Conservation (phyloP, 2,888 invertebrate species). For the Eupithecia vulgata region DNA sequence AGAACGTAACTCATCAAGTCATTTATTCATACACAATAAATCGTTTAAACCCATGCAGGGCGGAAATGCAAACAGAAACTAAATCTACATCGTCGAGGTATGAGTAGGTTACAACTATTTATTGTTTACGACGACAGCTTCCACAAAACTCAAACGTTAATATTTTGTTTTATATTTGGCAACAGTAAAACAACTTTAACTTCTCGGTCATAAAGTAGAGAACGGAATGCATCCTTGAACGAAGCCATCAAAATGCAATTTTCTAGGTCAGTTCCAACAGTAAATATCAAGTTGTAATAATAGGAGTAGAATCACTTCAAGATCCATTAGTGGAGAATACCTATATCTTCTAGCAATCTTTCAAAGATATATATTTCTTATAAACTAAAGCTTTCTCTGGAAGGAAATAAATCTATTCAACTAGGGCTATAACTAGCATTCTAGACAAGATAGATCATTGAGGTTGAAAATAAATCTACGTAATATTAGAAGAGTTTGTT, state of each 20-base stretch:
- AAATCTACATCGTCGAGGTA: background rate
- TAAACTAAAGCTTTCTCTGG: background rate
- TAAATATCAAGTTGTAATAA: conserved; percentile 3
- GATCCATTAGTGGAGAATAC: conserved; percentile 9
- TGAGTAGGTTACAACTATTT: background rate
- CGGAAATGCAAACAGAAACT: conserved; percentile 1
- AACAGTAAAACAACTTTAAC: conserved; percentile 8
- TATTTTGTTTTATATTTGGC: conserved; percentile 2
- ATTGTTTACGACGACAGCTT: conserved; percentile 11
- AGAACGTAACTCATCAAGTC: too few species aligned
- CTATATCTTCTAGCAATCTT: conserved; percentile 15
- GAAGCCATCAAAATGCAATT: conserved; percentile 1
- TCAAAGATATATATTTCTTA: conserved; percentile 7
- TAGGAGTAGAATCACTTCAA: background rate
- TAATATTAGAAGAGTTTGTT: background rate
- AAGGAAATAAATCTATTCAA: background rate
- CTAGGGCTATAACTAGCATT: conserved; percentile 6
- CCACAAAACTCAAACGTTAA: conserved; percentile 3
- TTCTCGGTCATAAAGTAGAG: conserved; percentile 9
- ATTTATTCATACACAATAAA: conserved; percentile 1
- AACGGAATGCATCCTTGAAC: conserved; percentile 4
- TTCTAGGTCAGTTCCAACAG: conserved; percentile 9
- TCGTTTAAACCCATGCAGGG: background rate
- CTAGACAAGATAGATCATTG: background rate
- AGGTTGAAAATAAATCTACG: background rate